Conservation (phyloP, 1,140 invertebrate species). For the Drosophila bocqueti region DNA sequence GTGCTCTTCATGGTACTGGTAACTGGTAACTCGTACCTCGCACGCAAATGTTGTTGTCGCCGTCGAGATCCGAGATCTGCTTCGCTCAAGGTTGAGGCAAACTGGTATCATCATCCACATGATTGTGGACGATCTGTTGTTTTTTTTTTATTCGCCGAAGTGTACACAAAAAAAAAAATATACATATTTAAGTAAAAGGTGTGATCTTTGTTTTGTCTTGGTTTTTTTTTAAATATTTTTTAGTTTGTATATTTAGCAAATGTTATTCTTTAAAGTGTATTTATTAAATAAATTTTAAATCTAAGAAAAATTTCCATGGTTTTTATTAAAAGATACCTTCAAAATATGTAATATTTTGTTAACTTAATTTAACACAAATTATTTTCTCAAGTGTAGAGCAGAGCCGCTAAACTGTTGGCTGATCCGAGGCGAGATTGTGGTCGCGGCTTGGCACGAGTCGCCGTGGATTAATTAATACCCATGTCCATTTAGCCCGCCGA, state of each 20-base stretch:
- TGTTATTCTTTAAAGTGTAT: background rate
- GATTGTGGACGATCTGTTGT: slow-evolving; percentile 36
- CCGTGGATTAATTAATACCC: slow-evolving; percentile 72
- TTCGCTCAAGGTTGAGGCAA: slow-evolving; percentile 77
- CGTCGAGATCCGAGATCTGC: slow-evolving; percentile 17
- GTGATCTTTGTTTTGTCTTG: background rate
- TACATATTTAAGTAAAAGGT: background rate
- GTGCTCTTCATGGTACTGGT: slow-evolving; percentile 70
- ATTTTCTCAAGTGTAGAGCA: background rate
- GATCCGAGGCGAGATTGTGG: slow-evolving; percentile 36
- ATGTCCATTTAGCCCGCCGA: slow-evolving; percentile 47
- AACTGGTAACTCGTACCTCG: slow-evolving; percentile 47
- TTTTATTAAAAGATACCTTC: background rate
- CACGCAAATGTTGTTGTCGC: slow-evolving; percentile 74
- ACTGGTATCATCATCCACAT: slow-evolving; percentile 67
- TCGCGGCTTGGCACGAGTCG: slow-evolving; percentile 72
- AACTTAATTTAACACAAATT: background rate
- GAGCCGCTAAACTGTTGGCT: slow-evolving; percentile 48
- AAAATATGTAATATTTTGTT: no score
- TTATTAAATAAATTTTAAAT: no score
- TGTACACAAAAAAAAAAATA: background rate
- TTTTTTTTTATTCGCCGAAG: slow-evolving; percentile 1
- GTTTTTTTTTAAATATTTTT: background rate
- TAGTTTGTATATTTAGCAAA: background rate
- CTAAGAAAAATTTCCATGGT: no score